Conservation (phyloP, 1,140 invertebrate genomes). For the Matsumurasca onukii region DNA sequence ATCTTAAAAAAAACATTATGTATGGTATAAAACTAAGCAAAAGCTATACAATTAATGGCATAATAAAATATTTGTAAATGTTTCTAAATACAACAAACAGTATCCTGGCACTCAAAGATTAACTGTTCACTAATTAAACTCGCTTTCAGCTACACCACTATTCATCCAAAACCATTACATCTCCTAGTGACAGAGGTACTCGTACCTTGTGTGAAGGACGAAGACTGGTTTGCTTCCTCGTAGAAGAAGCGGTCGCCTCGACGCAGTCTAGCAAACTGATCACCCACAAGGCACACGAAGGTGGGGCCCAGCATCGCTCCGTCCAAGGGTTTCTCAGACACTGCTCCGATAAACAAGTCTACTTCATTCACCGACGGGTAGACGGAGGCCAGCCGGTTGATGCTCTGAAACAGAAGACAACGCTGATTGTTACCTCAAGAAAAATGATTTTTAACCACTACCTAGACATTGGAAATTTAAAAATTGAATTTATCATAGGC, state of each 20-base stretch:
- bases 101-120: too few species aligned
- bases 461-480: too few species aligned
- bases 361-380: conserved; percentile 61
- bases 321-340: conserved; percentile 54
- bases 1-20: too few species aligned
- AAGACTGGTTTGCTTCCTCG: conserved; percentile 52
- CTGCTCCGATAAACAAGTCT: conserved; percentile 62
- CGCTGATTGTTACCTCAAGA: too few species aligned
- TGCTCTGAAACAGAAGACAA: conserved; percentile 44
- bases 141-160: too few species aligned
- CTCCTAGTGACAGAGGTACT: conserved; percentile 1
- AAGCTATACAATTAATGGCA: too few species aligned
- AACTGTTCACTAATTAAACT: too few species aligned
- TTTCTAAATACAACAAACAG: too few species aligned
- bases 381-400: conserved; percentile 47
- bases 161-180: too few species aligned
- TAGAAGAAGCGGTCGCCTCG: conserved; percentile 57
- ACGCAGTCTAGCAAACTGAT: conserved; percentile 58
- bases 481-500: too few species aligned
- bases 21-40: neutral
- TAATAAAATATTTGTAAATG: neutral
- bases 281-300: conserved; percentile 60
- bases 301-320: conserved; percentile 60
- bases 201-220: conserved; percentile 54
- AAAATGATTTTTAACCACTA: too few species aligned